Evolutionary conservation across 2,888 invertebrate genomes (phyloP).

Genomic region (Epinotia demarniana): DNA sequence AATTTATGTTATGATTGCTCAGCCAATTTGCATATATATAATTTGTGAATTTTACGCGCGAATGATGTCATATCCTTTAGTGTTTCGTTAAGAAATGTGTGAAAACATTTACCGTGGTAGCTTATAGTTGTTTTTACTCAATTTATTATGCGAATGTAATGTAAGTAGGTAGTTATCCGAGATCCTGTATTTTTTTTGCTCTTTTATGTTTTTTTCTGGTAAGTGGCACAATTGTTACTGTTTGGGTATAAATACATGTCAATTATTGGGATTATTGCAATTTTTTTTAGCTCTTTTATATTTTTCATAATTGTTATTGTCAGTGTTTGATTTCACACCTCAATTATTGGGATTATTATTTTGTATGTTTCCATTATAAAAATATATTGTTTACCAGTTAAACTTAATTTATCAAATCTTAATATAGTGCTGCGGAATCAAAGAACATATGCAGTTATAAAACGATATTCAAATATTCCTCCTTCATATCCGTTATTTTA

Average conservation of each 20-base stretch:
- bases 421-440: not conserved
- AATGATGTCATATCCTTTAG: slow-evolving; percentile 69
- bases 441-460: not conserved
- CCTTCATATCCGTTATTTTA: no score
- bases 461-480: not conserved
- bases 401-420: not conserved
- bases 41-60: slow-evolving; percentile 71
- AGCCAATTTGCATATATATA: slow-evolving; percentile 77
- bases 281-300: slow-evolving; percentile 14
- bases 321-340: not conserved
- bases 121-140: slow-evolving; percentile 53
- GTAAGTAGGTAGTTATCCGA: not conserved
- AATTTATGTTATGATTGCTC: slow-evolving; percentile 76
- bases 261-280: not conserved
- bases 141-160: slow-evolving; percentile 48
- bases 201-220: slow-evolving; percentile 12
- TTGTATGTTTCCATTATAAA: not conserved
- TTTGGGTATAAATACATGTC: not conserved
- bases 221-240: slow-evolving; percentile 13
- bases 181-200: slow-evolving; percentile 11
- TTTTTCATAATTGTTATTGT: slow-evolving; percentile 10
- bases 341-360: not conserved
- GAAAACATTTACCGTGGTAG: slow-evolving; percentile 59
- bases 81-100: slow-evolving; percentile 64
- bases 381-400: not conserved